phyloP scores from a whole-genome alignment of 2,797 vertebrate genomes.

The Neopelma chrysocephalum region DNA sequence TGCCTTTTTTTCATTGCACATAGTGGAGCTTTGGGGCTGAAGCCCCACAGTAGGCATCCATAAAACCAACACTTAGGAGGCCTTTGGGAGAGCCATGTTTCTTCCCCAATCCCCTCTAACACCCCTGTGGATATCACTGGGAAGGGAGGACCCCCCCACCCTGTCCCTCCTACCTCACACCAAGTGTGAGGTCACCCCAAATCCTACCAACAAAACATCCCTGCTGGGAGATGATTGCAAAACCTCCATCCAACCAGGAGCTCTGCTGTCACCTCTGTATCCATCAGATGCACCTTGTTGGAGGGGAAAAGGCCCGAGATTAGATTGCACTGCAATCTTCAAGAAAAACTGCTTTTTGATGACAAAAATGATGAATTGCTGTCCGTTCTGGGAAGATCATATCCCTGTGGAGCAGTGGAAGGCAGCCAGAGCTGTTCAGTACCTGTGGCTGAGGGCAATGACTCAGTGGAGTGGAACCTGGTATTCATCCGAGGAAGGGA shows the following conservation, averaged over 20 bases:
- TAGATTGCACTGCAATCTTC: not conserved
- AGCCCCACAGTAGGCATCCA: fast-evolving
- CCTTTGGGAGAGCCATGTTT: not conserved
- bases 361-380: conserved; percentile 12
- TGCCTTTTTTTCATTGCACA: fast-evolving
- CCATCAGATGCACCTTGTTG: not conserved
- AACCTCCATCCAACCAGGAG: fast-evolving
- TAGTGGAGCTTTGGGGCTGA: not conserved
- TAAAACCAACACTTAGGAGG: not conserved
- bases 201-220: not conserved
- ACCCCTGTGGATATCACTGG: not conserved
- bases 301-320: not conserved
- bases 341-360: not conserved
- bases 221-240: not conserved
- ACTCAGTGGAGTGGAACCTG: not conserved
- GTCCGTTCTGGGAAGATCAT: not conserved
- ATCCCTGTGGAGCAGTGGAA: fast-evolving
- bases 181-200: not conserved
- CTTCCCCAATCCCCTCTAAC: not conserved
- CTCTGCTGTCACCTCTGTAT: not conserved
- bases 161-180: not conserved
- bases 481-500: not conserved
- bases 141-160: not conserved
- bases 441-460: not conserved
- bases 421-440: fast-evolving